Evolutionary conservation across 92 coral and sea anemone species (phyloP), one percentile per base, ranked within the genome.

Genomic region (Phymanthus crucifer): DNA sequence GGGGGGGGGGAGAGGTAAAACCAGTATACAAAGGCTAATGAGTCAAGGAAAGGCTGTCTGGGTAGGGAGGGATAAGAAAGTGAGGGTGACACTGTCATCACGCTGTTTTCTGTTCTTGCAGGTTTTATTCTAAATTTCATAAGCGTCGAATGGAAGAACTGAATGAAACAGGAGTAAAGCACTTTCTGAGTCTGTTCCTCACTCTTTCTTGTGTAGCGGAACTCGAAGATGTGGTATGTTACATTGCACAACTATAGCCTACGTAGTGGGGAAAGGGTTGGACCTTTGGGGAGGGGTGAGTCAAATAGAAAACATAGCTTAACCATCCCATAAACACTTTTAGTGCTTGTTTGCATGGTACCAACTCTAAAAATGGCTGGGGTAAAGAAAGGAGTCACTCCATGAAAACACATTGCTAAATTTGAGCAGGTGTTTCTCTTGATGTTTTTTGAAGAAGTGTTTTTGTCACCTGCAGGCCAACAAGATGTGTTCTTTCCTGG

Each of bases 71-170:
- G 31, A 24, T 7, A 58, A 14, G 66, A 32, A 32, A 57, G 66
- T 57, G 3, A 11, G 45, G 5, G 10, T 38, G 45, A 38, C 10
- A 14, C 9, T 50, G 16, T 50, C 4, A 14, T 57, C 61, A n/a
- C 13, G 34, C 27, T 61, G 26, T 61, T 54, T 54, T 27, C 57
- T n/a, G n/a, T 73, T 1, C 38, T 64, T 57, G 17, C 69, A 96
- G 99, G 34, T 93, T 96, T 84, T 96, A 96, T 76, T 96, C 99
- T 76, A 96, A 93, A 87, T 96, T 96, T 79, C 96, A 94, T 83
- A 96, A 96, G 78, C 89, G 91, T 37, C 90, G 99, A 6, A 93
- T 96, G 99, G 94, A 93, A 40, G 99, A 96, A 64, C 87, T 96
- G 6, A 89, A 85, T 64, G 93, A 88, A 32, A 94, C 94, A 21